Base-by-base conservation (phyloP, 2,888 invertebrate species). In the Trachelus stipa region DNA sequence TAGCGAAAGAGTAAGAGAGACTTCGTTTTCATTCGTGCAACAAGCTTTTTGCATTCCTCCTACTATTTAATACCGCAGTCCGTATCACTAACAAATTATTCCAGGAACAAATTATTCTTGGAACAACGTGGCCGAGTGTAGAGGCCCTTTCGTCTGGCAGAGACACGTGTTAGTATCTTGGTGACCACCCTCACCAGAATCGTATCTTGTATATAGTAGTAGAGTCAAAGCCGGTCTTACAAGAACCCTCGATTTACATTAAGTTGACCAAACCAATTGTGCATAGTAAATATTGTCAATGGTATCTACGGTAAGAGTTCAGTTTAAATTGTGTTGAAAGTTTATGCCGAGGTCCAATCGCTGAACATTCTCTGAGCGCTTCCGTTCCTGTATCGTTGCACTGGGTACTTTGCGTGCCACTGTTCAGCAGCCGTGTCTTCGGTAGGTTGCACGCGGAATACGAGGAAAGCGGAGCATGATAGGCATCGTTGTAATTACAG, bases 61-160 rank as follows among this genome's bases (percentile, higher is more conserved):
- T 74, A 77, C 82, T 85, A 85, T 86, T 85, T 85, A 86, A 82
- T 81, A 81, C 81, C 83, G 81, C 23, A 79, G 78, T 78, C 75
- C 75, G 83, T 83, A 84, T 86, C 85, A 85, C 85, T 86, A 86
- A 87, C 85, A 84, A 86, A 87, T 87, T 85, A 85, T 87, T 85
- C 85, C 77, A 76, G 81, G 85, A 85, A 86, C 75, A 34, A 82
- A 79, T 77, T 56, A 79, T 80, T 68, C 69, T 40, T 34, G 68
- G 71, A 74, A 74, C 37, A 74, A 74, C 74, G 74, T 30, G 71
- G 71, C 71, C 71, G 71, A 12, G 71, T 31, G 56, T 56, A 56
- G 71, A 2, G 71, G 71, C 71, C 71, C 71, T 71, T 34, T 71
- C 74, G 35, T 74, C 74, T n/a, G 74, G 74, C 37, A 74, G 74